Base-by-base conservation (phyloP, 1,140 invertebrate species). In the Polyergus mexicanus region DNA sequence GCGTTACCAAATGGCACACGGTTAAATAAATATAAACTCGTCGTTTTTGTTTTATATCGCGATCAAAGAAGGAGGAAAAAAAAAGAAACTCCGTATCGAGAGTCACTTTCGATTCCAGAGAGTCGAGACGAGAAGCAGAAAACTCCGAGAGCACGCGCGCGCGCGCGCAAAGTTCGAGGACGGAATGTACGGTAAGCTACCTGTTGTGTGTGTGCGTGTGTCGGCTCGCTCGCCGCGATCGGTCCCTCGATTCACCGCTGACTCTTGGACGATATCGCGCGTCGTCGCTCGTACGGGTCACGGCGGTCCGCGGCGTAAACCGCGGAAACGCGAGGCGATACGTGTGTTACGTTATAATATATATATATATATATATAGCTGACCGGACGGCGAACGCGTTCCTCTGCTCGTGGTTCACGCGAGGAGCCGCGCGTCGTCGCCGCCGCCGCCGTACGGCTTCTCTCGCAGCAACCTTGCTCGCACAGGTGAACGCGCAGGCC, bases 401-500 rank as follows among this genome's bases (percentile, higher is more conserved):
- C 78, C 72, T 32, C 32, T 68, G 68, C 44, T 54, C 60, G 75
- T 35, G 22, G 47, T 56, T 88, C 28, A 22, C 25, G 41, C 44
- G 56, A 62, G 25, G 19, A 68, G 51, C 62, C 63, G 83, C 38
- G 51, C 69, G 66, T 28, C 63, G 66, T 22, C 80, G 74, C 63
- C 83, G 80, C 63, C 83, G 80, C 87, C 76, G 80, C 84, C 65
- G 68, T 88, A 74, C 32, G 32, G 3, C 76, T 91, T 88, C 88
- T 88, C 66, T 84, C 75, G 76, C 81, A 66, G 83, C 86, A 91
- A 91, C 88, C 90, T 91, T 90, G 90, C 85, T 41, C 8, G 38
- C 90, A 86, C 90, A 92, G 91, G 91, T 92, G 91, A 92, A 90
- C 90, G 90, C 90, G 90, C 90, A 89, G 35, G 47, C 56, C 62